Conservation (phyloP, 2,113 vertebrate genomes). For the Tachycineta bicolor region DNA sequence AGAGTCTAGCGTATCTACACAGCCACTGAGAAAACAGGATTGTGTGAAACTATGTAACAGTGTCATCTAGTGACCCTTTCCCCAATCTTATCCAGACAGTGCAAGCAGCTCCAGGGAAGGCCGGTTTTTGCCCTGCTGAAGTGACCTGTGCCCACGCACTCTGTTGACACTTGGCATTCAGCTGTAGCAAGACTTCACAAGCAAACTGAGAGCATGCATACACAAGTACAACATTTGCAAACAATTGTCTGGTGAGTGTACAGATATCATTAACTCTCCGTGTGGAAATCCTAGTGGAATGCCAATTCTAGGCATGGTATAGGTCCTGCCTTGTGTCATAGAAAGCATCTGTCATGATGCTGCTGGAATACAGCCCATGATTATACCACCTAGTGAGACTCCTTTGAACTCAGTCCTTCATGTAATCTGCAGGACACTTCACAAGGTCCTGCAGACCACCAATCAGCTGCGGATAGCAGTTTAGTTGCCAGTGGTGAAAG, state of each 20-base stretch:
- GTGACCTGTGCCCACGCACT: not conserved
- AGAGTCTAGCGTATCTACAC: fast-evolving
- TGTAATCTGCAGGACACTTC: not conserved
- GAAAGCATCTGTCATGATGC: not conserved
- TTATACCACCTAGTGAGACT: not conserved
- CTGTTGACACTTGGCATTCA: not conserved
- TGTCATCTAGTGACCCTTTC: conserved; percentile 11
- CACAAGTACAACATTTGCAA: not conserved
- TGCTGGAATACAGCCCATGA: not conserved
- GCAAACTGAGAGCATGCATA: not conserved
- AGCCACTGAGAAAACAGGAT: not conserved
- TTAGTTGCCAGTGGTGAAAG: not conserved
- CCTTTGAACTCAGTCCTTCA: not conserved
- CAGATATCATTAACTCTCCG: fast-evolving
- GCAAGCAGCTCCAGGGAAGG: not conserved
- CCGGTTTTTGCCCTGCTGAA: not conserved
- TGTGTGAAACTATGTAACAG: not conserved
- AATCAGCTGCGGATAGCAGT: not conserved
- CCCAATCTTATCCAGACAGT: not conserved
- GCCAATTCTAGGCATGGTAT: not conserved
- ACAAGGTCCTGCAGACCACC: not conserved
- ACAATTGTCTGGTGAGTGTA: not conserved
- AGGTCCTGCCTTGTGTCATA: conserved; percentile 1
- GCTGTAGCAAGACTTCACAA: not conserved
- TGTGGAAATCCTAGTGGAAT: not conserved